phyloP scores from a whole-genome alignment of 2,888 invertebrate genomes.

The Hirtodrosophila alboralis region DNA sequence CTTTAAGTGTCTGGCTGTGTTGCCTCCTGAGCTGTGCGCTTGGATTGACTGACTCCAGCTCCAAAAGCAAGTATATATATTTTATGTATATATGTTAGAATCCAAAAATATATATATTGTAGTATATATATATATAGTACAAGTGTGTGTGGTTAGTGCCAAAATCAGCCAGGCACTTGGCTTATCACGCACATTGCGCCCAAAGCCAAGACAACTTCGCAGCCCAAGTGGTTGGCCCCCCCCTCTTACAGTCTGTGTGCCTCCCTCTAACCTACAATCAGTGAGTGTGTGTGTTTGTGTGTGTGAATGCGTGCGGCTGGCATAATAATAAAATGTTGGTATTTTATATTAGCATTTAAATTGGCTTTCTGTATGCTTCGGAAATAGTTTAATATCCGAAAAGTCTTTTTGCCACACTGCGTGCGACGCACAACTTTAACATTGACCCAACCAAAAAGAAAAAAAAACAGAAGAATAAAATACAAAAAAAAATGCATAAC shows the following conservation, averaged over 20 bases:
- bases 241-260: slow-evolving; percentile 9
- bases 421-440: slow-evolving; percentile 45
- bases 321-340: slow-evolving; percentile 81
- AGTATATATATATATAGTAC: neutral
- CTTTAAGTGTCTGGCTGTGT: slow-evolving; percentile 36
- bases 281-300: slow-evolving; percentile 16
- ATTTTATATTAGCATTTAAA: slow-evolving; percentile 81
- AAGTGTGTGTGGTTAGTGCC: slow-evolving; percentile 33
- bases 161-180: slow-evolving; percentile 69
- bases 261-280: neutral
- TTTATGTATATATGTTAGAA: slow-evolving; percentile 8
- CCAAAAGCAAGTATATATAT: slow-evolving; percentile 5
- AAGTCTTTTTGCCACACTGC: slow-evolving; percentile 43
- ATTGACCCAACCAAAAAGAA: slow-evolving; percentile 26
- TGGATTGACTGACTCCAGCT: slow-evolving; percentile 29
- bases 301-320: slow-evolving; percentile 67
- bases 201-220: slow-evolving; percentile 56
- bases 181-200: slow-evolving; percentile 71
- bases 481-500: slow-evolving; percentile 60
- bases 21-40: slow-evolving; percentile 11
- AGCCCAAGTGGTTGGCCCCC: slow-evolving; percentile 58
- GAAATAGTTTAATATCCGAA: slow-evolving; percentile 80
- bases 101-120: slow-evolving; percentile 2
- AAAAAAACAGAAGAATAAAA: neutral
- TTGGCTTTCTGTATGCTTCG: slow-evolving; percentile 80